These are phyloP conservation scores for Mythimna lalbum DNA, from an alignment of 2,888 invertebrate genomes.

Conservation along the genomic window DNA sequence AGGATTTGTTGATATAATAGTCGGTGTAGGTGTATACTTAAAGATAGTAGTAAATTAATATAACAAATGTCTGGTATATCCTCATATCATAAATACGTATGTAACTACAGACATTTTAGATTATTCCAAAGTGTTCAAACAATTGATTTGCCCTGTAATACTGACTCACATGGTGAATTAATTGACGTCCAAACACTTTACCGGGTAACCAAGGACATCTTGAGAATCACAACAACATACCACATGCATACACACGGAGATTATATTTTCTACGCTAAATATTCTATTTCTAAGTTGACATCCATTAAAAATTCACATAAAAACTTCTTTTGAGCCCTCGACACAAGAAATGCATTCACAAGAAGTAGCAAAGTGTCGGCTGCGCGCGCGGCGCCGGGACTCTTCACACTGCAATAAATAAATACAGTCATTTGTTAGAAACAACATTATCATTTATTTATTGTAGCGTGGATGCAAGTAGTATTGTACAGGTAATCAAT, in stretches of 20 bases:
- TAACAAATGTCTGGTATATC: constrained; percentile 55
- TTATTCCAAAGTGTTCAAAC: constrained; percentile 56
- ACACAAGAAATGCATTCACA: constrained; percentile 82
- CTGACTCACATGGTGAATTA: constrained; percentile 84
- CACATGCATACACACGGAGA: constrained; percentile 72
- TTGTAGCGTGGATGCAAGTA: constrained; percentile 55
- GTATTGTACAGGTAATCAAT: constrained; percentile 58
- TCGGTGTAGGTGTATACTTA: constrained; percentile 46
- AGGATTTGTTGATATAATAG: constrained; percentile 50
- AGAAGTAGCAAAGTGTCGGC: constrained; percentile 64
- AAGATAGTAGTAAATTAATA: constrained; percentile 50
- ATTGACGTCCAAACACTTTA: constrained; percentile 79
- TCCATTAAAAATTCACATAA: constrained; percentile 87
- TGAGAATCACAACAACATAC: constrained; percentile 74
- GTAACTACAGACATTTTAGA: constrained; percentile 19
- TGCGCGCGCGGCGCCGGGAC: constrained; percentile 59
- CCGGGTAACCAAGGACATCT: constrained; percentile 66
- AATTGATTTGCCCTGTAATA: constrained; percentile 86
- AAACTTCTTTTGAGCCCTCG: constrained; percentile 88
- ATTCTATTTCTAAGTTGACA: constrained; percentile 73
- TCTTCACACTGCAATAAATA: constrained; percentile 82
- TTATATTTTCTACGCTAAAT: constrained; percentile 74
- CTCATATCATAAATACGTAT: constrained; percentile 43
- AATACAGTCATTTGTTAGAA: constrained; percentile 51
- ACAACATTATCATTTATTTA: constrained; percentile 57